These are phyloP conservation scores for Tinea semifulvella DNA, from an alignment of 2,888 invertebrate species.

Conservation along the genomic window DNA sequence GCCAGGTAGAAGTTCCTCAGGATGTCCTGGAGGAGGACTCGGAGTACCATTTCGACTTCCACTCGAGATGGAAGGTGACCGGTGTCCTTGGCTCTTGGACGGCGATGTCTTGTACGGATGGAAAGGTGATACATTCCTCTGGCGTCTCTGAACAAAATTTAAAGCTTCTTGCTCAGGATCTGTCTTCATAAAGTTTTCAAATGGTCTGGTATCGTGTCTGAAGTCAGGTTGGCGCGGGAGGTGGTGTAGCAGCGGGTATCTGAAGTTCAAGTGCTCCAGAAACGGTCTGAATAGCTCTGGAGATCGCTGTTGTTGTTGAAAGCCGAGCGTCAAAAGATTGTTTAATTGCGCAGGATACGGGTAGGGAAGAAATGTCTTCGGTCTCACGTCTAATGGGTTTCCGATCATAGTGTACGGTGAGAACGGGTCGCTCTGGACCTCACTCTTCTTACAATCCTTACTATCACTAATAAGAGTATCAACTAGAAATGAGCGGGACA, in stretches of 20 bases:
- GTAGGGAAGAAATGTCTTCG: conserved; percentile 68
- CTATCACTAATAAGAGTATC: conserved; percentile 79
- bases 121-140: conserved; percentile 52
- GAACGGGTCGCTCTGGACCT: conserved; percentile 46
- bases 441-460: conserved; percentile 51
- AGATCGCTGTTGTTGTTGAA: conserved; percentile 66
- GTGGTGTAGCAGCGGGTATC: conserved; percentile 50
- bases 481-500: conserved; percentile 85
- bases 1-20: conserved; percentile 53
- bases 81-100: conserved; percentile 48
- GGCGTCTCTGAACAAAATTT: conserved; percentile 37
- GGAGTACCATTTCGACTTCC: conserved; percentile 66
- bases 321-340: conserved; percentile 70
- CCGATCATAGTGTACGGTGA: conserved; percentile 46
- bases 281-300: conserved; percentile 60
- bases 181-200: conserved; percentile 32
- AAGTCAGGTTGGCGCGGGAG: conserved; percentile 44
- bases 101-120: conserved; percentile 43
- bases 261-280: conserved; percentile 50
- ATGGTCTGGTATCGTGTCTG: conserved; percentile 32
- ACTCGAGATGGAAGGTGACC: conserved; percentile 48
- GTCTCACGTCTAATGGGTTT: conserved; percentile 40
- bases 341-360: conserved; percentile 71
- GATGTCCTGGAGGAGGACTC: conserved; percentile 56
- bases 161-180: conserved; percentile 41